Evolutionary conservation across 2,888 invertebrate genomes (phyloP).

Genomic region (Cheilosia impressa): DNA sequence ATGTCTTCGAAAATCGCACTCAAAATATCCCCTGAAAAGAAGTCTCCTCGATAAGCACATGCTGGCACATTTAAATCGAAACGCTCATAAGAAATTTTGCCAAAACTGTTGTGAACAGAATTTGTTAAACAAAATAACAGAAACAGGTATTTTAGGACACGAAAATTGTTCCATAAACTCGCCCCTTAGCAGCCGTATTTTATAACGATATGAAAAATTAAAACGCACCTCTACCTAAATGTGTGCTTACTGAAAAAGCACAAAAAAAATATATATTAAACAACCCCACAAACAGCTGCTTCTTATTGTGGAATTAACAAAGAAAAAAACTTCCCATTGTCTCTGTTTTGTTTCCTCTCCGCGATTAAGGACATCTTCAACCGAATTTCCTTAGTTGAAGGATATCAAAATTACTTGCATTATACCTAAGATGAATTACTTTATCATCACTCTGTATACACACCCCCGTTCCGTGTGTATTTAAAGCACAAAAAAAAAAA

Average conservation of each 20-base stretch:
- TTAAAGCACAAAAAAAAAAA: constrained; percentile 10
- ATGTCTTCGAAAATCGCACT: constrained; percentile 23
- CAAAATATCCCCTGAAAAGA: constrained; percentile 10
- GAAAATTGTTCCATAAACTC: no score
- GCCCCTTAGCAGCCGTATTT: no score
- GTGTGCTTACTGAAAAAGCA: constrained; percentile 41
- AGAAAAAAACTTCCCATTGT: constrained; percentile 55
- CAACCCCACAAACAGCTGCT: constrained; percentile 33
- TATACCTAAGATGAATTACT: constrained; percentile 46
- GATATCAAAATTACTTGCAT: constrained; percentile 42
- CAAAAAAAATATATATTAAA: constrained; percentile 17
- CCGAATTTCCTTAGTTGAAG: constrained; percentile 49
- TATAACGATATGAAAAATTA: constrained; percentile 6
- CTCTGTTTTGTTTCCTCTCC: constrained; percentile 42
- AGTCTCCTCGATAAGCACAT: background rate
- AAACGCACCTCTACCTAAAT: constrained; percentile 14
- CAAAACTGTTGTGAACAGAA: no score
- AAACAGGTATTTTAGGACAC: no score
- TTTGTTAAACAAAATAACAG: no score
- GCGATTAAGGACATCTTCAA: constrained; percentile 34
- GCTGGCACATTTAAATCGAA: no score
- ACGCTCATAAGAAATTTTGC: no score
- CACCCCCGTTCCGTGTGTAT: constrained; percentile 13
- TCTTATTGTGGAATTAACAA: background rate
- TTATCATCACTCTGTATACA: constrained; percentile 32